phyloP scores from a whole-genome alignment of 1,140 invertebrate species.

The Orius insidiosus region DNA sequence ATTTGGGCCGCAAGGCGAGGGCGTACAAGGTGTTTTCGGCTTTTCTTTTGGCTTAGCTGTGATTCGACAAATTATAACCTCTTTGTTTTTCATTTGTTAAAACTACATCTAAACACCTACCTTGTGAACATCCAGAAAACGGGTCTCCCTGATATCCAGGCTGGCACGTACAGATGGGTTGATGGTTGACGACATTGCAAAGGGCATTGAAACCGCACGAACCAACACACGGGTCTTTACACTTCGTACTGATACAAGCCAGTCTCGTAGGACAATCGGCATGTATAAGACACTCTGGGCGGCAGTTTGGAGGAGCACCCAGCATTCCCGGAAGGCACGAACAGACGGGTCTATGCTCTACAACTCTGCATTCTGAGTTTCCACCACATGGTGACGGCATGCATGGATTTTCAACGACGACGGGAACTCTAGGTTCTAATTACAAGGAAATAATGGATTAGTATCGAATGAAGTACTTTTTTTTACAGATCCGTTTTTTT shows the following conservation, averaged over 20 bases:
- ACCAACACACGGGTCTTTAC: conserved; percentile 28
- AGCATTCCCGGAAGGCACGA: conserved; percentile 59
- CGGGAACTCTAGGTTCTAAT: not conserved
- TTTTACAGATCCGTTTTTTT: too few relatives aligned
- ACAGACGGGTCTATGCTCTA: conserved; percentile 52
- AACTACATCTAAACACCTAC: conserved; percentile 17
- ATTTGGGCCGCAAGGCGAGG: conserved; percentile 50
- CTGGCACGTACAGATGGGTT: conserved; percentile 29
- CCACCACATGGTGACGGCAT: conserved; percentile 65
- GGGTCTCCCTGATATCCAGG: conserved; percentile 32
- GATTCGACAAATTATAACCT: not conserved
- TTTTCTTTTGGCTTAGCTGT: conserved; percentile 24
- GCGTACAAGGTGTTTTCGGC: conserved; percentile 33
- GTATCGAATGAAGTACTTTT: too few relatives aligned
- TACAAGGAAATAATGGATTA: too few relatives aligned
- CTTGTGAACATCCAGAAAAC: conserved; percentile 25
- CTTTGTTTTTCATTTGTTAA: not conserved
- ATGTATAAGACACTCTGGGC: conserved; percentile 29
- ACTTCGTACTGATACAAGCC: conserved; percentile 25
- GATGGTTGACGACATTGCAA: conserved; percentile 29
- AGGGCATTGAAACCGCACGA: conserved; percentile 30
- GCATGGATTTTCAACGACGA: conserved; percentile 40
- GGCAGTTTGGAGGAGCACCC: conserved; percentile 30
- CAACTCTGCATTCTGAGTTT: conserved; percentile 55
- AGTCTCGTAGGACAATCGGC: conserved; percentile 25